Evolutionary conservation across 2,888 invertebrate species (phyloP).

Genomic region (Sphecodes monilicornis): DNA sequence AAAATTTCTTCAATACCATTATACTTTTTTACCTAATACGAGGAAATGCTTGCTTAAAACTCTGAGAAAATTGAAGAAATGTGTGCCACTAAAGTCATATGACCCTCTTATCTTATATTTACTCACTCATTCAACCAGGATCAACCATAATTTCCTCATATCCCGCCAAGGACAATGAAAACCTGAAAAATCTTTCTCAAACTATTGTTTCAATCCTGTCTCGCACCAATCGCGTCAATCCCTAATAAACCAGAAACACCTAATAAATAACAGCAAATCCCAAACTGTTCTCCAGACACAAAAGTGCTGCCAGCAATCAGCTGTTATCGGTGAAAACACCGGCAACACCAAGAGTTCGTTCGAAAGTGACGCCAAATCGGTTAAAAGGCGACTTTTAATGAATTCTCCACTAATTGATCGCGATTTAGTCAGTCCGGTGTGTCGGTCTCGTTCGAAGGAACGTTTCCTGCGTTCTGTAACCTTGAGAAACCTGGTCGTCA

Average conservation of each 20-base stretch:
- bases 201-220: neutral
- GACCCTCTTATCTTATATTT: neutral
- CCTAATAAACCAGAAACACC: neutral
- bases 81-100: neutral
- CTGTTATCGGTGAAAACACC: neutral
- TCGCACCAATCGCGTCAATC: neutral
- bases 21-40: neutral
- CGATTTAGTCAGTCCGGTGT: conserved; percentile 30
- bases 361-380: neutral
- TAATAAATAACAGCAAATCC: neutral
- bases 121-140: neutral
- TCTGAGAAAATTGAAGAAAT: neutral
- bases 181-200: neutral
- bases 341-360: neutral
- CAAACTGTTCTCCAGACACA: neutral
- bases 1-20: neutral
- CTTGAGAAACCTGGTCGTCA: conserved; percentile 52
- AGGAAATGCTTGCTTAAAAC: neutral
- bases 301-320: neutral
- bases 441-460: conserved; percentile 15
- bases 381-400: neutral
- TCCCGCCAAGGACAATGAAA: neutral
- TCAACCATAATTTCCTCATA: neutral
- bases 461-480: conserved; percentile 59
- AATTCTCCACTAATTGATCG: neutral